A percentile compares a stretch with the other conserved stretches of the same genome.
Conservation (phyloP, 2,797 vertebrate species). For the Etheostoma nigrum region DNA sequence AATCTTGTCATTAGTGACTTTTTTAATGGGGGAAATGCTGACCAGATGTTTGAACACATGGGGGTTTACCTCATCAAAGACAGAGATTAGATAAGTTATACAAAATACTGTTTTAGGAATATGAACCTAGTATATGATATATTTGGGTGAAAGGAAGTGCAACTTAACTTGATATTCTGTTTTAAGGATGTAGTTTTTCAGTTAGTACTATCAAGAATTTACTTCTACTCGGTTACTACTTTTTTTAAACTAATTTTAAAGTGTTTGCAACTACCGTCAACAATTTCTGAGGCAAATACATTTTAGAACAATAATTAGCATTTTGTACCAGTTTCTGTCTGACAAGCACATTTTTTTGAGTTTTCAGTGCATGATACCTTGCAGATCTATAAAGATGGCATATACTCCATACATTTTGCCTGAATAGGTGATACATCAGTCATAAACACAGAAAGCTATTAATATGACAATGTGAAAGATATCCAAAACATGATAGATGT, state of each 20-base stretch:
- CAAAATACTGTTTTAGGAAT: background rate
- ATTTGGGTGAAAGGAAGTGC: background rate
- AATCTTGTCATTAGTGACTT: conserved; percentile 8
- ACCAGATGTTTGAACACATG: conserved; percentile 37
- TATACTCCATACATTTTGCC: too few relatives aligned
- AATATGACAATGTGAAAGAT: background rate
- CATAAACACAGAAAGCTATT: background rate
- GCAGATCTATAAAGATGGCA: background rate
- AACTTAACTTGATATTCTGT: conserved; percentile 8
- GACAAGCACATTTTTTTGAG: background rate
- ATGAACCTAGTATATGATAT: conserved; percentile 2
- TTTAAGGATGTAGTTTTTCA: conserved; percentile 20
- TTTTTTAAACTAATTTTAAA: conserved; percentile 21
- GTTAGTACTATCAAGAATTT: conserved; percentile 1
- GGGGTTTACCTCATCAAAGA: conserved; percentile 12
- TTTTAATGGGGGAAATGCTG: conserved; percentile 8
- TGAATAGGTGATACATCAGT: background rate
- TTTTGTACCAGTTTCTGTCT: background rate
- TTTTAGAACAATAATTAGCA: conserved; percentile 16
- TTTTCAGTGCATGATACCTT: conserved; percentile 1
- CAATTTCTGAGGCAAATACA: background rate
- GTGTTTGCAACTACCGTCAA: conserved; percentile 17
- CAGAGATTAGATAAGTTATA: conserved; percentile 2
- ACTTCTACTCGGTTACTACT: conserved; percentile 11
- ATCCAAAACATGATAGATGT: background rate